Evolutionary conservation across 2,888 invertebrate species (phyloP).

Genomic region (Ophioninae sp.): DNA sequence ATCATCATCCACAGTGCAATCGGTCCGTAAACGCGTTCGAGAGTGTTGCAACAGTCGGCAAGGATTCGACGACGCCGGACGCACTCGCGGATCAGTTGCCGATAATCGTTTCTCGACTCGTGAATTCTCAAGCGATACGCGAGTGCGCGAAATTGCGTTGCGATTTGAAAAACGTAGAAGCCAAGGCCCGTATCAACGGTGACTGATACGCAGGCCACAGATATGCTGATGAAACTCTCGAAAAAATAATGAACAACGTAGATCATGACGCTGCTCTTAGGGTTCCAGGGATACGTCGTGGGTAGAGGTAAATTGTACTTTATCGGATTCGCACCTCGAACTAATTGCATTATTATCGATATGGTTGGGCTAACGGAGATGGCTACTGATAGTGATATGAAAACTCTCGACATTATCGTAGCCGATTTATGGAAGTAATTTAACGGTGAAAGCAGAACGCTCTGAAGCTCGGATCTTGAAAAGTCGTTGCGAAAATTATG

Average conservation of each 20-base stretch:
- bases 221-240: neutral
- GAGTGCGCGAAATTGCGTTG: slow-evolving; percentile 62
- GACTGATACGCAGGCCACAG: neutral
- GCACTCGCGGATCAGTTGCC: slow-evolving; percentile 47
- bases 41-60: slow-evolving; percentile 54
- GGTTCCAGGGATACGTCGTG: neutral
- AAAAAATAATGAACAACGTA: slow-evolving; percentile 1
- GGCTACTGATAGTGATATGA: neutral
- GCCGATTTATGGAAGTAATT: slow-evolving; percentile 6
- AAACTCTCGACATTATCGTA: neutral
- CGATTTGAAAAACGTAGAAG: slow-evolving; percentile 66
- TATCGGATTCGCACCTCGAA: neutral
- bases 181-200: slow-evolving; percentile 61
- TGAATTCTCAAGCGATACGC: slow-evolving; percentile 43
- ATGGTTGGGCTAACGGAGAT: neutral
- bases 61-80: slow-evolving; percentile 62
- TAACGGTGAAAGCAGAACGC: neutral
- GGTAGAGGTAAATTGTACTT: neutral
- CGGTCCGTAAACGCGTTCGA: slow-evolving; percentile 68
- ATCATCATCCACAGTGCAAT: slow-evolving; percentile 66
- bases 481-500: slow-evolving; percentile 5
- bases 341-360: neutral
- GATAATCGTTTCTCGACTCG: slow-evolving; percentile 31
- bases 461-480: neutral
- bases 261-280: neutral